Percentiles rank a stretch among this genome's conserved stretches.
Conservation (phyloP, 2,797 vertebrate species). For the Neopelma chrysocephalum region DNA sequence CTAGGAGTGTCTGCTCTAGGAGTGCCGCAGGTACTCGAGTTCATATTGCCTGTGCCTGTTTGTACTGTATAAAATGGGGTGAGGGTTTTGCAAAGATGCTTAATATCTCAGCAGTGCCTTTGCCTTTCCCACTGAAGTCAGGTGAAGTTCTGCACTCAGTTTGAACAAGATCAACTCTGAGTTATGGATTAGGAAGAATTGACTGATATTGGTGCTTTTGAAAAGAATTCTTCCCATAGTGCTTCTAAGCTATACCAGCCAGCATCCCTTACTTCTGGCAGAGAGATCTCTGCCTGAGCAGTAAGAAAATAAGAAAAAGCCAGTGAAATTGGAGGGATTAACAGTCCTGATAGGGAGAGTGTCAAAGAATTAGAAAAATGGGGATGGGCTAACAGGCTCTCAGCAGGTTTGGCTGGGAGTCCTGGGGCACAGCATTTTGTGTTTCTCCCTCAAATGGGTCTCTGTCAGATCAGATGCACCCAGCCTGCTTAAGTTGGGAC, state of each 20-base stretch:
- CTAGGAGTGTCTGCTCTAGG: not conserved
- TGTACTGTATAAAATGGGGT: not conserved
- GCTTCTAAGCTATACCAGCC: not conserved
- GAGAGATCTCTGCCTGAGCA: not conserved
- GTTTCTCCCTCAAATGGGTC: not conserved
- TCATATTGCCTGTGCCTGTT: not conserved
- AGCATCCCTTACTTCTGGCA: not conserved
- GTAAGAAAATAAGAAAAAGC: not conserved
- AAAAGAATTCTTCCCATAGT: not conserved
- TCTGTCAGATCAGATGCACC: not conserved
- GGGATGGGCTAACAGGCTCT: not conserved
- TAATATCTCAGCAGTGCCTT: not conserved
- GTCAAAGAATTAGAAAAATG: conserved; percentile 7
- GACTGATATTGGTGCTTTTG: not conserved
- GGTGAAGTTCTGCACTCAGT: not conserved
- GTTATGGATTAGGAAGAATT: not conserved
- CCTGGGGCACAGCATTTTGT: rapidly evolving
- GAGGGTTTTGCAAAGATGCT: not conserved
- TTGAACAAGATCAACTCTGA: not conserved
- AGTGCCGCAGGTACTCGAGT: not conserved
- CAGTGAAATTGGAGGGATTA: not conserved
- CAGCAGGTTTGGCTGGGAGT: not conserved
- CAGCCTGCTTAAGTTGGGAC: not conserved
- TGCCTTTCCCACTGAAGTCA: not conserved
- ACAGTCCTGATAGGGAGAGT: not conserved